These are phyloP conservation scores for Hyperoplus lanceolatus DNA, from an alignment of 2,797 vertebrate species.

Conservation along the genomic window DNA sequence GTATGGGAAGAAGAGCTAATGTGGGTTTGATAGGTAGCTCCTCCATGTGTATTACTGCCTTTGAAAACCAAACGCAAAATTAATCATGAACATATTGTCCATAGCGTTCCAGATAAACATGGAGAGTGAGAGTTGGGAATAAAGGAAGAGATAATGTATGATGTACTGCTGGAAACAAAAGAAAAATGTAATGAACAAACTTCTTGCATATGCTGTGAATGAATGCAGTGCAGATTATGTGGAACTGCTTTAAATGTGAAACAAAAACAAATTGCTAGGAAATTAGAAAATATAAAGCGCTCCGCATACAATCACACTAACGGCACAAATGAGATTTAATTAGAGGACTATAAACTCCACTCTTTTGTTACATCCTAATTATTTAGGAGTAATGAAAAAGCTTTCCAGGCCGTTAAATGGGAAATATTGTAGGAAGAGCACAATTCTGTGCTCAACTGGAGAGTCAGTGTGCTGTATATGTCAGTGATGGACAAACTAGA, in stretches of 20 bases:
- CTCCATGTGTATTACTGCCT: conserved; percentile 20
- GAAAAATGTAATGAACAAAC: conserved; percentile 31
- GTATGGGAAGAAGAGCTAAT: conserved; percentile 10
- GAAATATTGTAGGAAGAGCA: conserved; percentile 39
- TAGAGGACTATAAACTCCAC: conserved; percentile 1
- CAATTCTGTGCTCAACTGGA: conserved; percentile 24
- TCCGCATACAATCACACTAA: conserved; percentile 27
- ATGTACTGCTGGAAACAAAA: conserved; percentile 30
- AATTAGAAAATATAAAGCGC: conserved; percentile 37
- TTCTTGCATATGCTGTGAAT: conserved; percentile 22
- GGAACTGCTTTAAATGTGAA: conserved; percentile 25
- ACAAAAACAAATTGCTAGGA: conserved; percentile 42
- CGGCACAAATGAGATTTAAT: conserved; percentile 32
- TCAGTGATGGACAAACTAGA: conserved; percentile 22
- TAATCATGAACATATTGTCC: conserved; percentile 49
- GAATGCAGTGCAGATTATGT: conserved; percentile 15
- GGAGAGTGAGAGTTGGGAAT: conserved; percentile 12
- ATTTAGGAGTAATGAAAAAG: conserved; percentile 43
- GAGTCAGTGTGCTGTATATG: conserved; percentile 12
- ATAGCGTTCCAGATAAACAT: conserved; percentile 42
- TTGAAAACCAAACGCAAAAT: conserved; percentile 55
- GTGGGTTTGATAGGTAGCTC: conserved; percentile 41
- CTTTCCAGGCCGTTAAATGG: conserved; percentile 1
- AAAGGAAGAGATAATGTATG: conserved; percentile 21
- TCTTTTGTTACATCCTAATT: conserved; percentile 48